Percentiles rank a stretch among this genome's conserved stretches.
These are phyloP conservation scores for Micromussa lordhowensis DNA, from an alignment of 92 coral and sea anemone genomes.

Conservation along the genomic window DNA sequence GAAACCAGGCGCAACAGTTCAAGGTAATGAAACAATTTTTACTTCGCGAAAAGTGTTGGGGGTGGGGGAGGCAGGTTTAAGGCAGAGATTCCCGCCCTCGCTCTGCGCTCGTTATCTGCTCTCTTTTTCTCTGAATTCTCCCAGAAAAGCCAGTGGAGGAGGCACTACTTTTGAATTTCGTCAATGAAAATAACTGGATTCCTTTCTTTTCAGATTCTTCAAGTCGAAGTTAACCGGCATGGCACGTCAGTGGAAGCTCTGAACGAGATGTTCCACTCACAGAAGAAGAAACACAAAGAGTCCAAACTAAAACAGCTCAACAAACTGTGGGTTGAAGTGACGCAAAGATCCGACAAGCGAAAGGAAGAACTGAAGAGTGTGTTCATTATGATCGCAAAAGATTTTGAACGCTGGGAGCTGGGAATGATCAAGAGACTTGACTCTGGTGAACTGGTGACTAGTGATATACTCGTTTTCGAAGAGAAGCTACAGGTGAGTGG, in stretches of 20 bases:
- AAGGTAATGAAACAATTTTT: no score
- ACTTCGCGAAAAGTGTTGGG: no score
- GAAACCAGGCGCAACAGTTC: slow-evolving; percentile 89
- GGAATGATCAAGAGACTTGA: slow-evolving; percentile 89
- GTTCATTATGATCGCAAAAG: slow-evolving; percentile 87
- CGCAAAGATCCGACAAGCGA: slow-evolving; percentile 69
- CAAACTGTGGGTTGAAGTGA: slow-evolving; percentile 92
- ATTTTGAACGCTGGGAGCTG: slow-evolving; percentile 94
- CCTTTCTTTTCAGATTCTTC: slow-evolving; percentile 69
- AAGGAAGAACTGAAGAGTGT: slow-evolving; percentile 93
- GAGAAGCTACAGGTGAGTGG: slow-evolving; percentile 85
- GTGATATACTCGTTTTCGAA: slow-evolving; percentile 93
- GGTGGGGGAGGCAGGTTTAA: no score
- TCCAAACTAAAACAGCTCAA: slow-evolving; percentile 91
- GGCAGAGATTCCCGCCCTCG: no score
- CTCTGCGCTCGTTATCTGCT: no score
- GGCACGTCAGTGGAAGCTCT: slow-evolving; percentile 95
- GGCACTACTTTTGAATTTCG: no score
- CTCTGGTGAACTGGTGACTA: slow-evolving; percentile 90
- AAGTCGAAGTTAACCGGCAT: slow-evolving; percentile 87
- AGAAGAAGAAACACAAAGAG: slow-evolving; percentile 96
- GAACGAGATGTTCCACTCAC: slow-evolving; percentile 89
- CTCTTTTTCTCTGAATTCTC: no score
- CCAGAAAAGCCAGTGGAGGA: no score
- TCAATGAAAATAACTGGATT: background rate